Evolutionary conservation across 2,888 invertebrate species (phyloP).

Genomic region (Hypomecis punctinalis): DNA sequence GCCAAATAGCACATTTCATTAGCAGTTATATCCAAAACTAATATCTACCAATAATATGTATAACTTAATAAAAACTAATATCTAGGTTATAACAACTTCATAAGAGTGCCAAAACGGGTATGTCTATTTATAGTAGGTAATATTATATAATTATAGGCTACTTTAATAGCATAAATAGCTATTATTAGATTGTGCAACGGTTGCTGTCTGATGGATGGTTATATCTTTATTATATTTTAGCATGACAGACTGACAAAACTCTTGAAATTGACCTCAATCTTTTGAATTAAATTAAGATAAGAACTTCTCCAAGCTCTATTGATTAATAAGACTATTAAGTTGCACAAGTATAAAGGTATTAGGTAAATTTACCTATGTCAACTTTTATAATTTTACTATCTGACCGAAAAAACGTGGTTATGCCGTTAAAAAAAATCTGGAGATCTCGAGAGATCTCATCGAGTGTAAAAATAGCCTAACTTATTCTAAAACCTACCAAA

Average conservation of each 20-base stretch:
- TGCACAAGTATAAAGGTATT: not conserved
- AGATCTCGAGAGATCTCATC: too few relatives aligned
- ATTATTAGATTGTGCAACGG: constrained; percentile 12
- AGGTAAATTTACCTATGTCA: too few relatives aligned
- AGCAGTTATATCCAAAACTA: too few relatives aligned
- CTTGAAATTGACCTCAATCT: constrained; percentile 8
- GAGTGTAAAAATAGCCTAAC: too few relatives aligned
- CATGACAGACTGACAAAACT: constrained; percentile 11
- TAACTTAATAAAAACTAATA: not conserved
- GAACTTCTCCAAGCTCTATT: not conserved
- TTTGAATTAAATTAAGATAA: constrained; percentile 7
- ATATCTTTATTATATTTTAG: constrained; percentile 11
- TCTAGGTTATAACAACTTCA: constrained; percentile 4
- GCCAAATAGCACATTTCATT: too few relatives aligned
- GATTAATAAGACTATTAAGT: not conserved
- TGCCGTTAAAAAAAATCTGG: too few relatives aligned
- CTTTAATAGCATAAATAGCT: not conserved
- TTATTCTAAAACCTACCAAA: too few relatives aligned
- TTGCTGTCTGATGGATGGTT: constrained; percentile 11
- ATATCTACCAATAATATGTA: too few relatives aligned
- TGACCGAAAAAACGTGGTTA: too few relatives aligned
- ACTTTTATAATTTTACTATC: too few relatives aligned
- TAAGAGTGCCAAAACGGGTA: not conserved
- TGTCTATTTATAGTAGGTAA: constrained; percentile 5
- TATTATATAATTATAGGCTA: constrained; percentile 2